Evolutionary conservation across 2,888 invertebrate species (phyloP).

Genomic region (Drosophila putrida): DNA sequence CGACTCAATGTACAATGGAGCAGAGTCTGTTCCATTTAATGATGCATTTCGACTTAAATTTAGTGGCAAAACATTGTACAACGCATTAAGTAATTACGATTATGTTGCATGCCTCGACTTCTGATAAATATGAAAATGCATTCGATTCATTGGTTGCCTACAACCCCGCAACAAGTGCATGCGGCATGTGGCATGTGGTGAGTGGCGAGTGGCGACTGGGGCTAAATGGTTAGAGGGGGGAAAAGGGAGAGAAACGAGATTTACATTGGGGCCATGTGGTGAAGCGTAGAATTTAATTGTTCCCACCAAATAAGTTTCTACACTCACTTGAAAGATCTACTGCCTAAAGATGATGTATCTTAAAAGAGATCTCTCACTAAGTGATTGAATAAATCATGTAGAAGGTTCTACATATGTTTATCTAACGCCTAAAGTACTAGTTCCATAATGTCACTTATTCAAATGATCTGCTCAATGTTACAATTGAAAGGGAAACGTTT

Average conservation of each 20-base stretch:
- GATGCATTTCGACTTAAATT: conserved; percentile 71
- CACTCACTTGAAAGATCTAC: conserved; percentile 16
- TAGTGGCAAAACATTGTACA: conserved; percentile 67
- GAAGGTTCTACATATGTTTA: neutral
- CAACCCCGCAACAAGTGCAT: conserved; percentile 27
- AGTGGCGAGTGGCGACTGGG: neutral
- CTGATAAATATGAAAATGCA: conserved; percentile 39
- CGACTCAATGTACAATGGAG: neutral
- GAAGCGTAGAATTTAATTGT: conserved; percentile 26
- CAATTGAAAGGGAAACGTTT: neutral
- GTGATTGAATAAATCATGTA: conserved; percentile 10
- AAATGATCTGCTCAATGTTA: neutral
- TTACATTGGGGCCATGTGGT: conserved; percentile 37
- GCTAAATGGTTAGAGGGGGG: neutral
- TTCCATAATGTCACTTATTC: neutral
- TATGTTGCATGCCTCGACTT: conserved; percentile 45
- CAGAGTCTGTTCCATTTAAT: conserved; percentile 47
- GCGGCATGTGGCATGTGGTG: neutral
- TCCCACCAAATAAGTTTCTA: conserved; percentile 45
- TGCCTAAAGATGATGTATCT: conserved; percentile 14
- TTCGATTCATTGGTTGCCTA: conserved; percentile 53
- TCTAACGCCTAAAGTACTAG: neutral
- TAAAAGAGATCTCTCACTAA: neutral
- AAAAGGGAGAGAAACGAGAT: neutral
- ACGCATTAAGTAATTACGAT: conserved; percentile 69